phyloP scores from a whole-genome alignment of 2,888 invertebrate genomes.

The Caenorhabditis auriculariae region DNA sequence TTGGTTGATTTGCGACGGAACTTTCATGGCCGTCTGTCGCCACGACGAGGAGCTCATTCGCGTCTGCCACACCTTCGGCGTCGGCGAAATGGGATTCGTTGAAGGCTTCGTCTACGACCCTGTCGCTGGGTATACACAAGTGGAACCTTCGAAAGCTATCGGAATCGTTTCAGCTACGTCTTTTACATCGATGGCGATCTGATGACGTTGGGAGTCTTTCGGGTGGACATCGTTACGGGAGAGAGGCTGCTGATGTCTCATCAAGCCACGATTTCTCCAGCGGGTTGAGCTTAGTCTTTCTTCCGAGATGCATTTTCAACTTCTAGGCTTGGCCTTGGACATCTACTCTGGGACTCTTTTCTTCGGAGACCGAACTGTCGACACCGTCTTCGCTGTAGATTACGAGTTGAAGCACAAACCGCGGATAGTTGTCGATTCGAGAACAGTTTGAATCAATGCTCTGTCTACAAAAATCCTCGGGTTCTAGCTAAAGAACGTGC shows the following conservation, averaged over 20 bases:
- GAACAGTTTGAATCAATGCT: background rate
- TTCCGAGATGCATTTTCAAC: too few relatives aligned
- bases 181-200: constrained; percentile 80
- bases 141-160: too few relatives aligned
- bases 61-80: constrained; percentile 66
- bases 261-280: constrained; percentile 79
- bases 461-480: too few relatives aligned
- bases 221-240: constrained; percentile 74
- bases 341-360: constrained; percentile 69
- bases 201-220: constrained; percentile 71
- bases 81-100: background rate
- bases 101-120: background rate
- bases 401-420: constrained; percentile 72
- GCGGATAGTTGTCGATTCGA: constrained; percentile 16
- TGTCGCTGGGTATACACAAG: background rate
- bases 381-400: constrained; percentile 78
- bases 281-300: too few relatives aligned
- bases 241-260: constrained; percentile 71
- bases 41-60: background rate
- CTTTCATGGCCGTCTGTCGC: constrained; percentile 12
- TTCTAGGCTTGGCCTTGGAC: constrained; percentile 70
- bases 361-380: constrained; percentile 75
- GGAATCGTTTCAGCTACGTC: constrained; percentile 74
- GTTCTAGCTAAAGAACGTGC: constrained; percentile 8
- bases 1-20: constrained; percentile 19